Conservation (phyloP, 2,888 invertebrate genomes). For the Coelopa pilipes region DNA sequence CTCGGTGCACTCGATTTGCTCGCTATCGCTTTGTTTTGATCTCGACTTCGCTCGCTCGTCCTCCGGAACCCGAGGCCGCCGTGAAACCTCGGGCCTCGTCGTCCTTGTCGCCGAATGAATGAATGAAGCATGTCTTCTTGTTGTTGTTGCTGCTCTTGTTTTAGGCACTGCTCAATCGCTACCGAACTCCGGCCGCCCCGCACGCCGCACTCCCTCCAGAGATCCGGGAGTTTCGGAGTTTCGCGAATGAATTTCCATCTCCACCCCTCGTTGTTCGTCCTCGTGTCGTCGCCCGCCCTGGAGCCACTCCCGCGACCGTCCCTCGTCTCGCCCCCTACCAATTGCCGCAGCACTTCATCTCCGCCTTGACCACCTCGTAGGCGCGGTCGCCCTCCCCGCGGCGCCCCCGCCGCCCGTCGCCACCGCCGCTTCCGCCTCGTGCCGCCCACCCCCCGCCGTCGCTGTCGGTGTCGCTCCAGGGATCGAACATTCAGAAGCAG, state of each 20-base stretch:
- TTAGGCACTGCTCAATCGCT: not conserved
- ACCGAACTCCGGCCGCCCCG: not conserved
- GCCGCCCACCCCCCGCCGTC: not conserved
- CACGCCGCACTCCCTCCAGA: not conserved
- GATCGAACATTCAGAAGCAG: slow-evolving; percentile 22
- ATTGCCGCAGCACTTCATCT: slow-evolving; percentile 12
- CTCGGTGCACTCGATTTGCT: slow-evolving; percentile 9
- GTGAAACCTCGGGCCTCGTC: no score
- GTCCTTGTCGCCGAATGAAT: not conserved
- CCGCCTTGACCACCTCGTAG: not conserved
- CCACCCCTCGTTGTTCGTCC: not conserved
- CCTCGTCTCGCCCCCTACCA: not conserved
- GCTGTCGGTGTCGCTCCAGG: not conserved
- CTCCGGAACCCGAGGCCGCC: not conserved
- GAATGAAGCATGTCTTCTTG: not conserved
- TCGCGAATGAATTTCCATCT: not conserved
- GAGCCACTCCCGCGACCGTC: no score
- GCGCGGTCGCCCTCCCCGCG: not conserved
- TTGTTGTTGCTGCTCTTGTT: not conserved
- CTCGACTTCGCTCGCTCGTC: not conserved
- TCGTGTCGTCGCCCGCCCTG: no score
- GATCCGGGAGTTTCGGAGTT: no score
- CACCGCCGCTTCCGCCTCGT: not conserved
- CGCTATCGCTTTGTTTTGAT: not conserved
- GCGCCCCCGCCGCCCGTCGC: slow-evolving; percentile 3